Percentiles rank a stretch among this genome's conserved stretches.
Conservation (phyloP, 2,113 vertebrate genomes). For the Gallinago jamesoni region DNA sequence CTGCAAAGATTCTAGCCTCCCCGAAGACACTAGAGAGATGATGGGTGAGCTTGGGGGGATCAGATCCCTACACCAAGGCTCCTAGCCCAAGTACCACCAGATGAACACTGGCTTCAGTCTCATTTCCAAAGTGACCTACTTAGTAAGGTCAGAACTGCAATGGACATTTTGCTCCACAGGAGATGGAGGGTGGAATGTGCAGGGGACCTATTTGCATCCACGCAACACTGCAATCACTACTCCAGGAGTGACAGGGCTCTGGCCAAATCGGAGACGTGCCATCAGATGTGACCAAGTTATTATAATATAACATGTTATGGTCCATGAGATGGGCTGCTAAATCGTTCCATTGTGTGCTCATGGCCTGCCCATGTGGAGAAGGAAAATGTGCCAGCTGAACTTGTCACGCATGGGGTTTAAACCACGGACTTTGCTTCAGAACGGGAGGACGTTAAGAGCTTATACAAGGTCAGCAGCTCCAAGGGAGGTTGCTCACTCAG, state of each 20-base stretch:
- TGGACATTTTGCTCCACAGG: background rate
- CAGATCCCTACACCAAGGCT: fast-evolving
- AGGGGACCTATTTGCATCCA: background rate
- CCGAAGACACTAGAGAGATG: background rate
- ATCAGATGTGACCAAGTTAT: background rate
- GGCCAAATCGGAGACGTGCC: background rate
- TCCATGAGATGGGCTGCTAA: background rate
- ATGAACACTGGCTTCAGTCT: background rate
- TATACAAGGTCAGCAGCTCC: background rate
- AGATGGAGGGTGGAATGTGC: background rate
- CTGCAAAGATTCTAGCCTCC: background rate
- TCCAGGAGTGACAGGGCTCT: background rate
- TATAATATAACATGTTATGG: fast-evolving
- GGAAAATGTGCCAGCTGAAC: background rate
- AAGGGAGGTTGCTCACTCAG: background rate
- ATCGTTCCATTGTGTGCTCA: fast-evolving
- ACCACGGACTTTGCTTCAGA: background rate
- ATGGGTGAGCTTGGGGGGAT: background rate
- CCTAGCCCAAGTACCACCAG: background rate
- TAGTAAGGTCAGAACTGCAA: background rate
- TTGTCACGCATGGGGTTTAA: background rate
- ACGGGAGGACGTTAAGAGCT: background rate
- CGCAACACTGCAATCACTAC: background rate
- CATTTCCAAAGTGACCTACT: background rate
- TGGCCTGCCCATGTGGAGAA: background rate